Evolutionary conservation across 2,888 invertebrate species (phyloP).

Genomic region (Molanna angustata): DNA sequence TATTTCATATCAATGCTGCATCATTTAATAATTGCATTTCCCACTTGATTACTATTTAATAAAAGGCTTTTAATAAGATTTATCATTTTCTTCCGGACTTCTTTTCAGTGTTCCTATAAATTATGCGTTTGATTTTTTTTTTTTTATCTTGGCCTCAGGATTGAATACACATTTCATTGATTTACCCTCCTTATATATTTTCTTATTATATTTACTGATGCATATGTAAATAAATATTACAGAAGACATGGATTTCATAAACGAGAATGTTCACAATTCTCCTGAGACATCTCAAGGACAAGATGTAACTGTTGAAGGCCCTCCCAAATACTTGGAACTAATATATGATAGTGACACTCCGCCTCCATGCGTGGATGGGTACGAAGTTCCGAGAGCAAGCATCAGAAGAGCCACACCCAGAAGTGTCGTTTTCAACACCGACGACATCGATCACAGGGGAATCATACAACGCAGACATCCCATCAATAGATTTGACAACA

Average conservation of each 20-base stretch:
- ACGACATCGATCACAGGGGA: not conserved
- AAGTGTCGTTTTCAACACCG: conserved; percentile 10
- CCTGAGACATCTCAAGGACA: conserved; percentile 32
- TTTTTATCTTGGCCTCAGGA: too few relatives aligned
- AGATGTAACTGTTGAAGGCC: conserved; percentile 26
- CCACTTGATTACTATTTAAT: too few relatives aligned
- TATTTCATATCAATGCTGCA: too few relatives aligned
- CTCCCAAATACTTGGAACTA: conserved; percentile 66
- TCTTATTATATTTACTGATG: too few relatives aligned
- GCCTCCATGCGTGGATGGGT: conserved; percentile 54
- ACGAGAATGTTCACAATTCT: conserved; percentile 6
- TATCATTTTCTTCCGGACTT: too few relatives aligned
- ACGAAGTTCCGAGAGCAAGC: conserved; percentile 58
- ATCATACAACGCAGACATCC: conserved; percentile 7
- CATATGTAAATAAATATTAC: too few relatives aligned
- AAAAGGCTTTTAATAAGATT: too few relatives aligned
- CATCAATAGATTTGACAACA: conserved; percentile 16
- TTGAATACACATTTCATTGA: too few relatives aligned
- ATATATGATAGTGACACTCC: conserved; percentile 57
- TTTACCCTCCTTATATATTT: too few relatives aligned
- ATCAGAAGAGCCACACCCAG: conserved; percentile 26
- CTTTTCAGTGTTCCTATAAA: too few relatives aligned
- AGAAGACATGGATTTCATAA: conserved; percentile 16
- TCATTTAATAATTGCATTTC: too few relatives aligned
- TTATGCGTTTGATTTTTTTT: too few relatives aligned